phyloP scores from a whole-genome alignment of 2,113 vertebrate species.

The Theristicus caerulescens region DNA sequence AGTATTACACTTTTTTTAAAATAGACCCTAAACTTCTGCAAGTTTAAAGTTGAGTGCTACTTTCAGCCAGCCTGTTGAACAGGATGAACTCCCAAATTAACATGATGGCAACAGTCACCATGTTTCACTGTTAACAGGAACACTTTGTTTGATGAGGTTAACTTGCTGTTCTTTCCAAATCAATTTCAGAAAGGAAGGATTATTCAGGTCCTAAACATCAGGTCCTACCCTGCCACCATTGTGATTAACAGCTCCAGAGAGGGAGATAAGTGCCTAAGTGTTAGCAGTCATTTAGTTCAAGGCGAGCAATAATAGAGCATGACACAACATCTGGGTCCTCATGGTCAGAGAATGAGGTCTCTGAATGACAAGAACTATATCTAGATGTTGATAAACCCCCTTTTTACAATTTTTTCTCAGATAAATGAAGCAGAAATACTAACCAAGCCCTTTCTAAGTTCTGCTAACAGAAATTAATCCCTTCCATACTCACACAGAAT shows the following conservation, averaged over 20 bases:
- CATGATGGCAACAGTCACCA: rapidly evolving
- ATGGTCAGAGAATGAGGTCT: background rate
- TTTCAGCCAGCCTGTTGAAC: background rate
- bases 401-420: background rate
- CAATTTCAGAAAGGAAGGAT: background rate
- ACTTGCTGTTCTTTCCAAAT: background rate
- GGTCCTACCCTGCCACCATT: background rate
- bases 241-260: background rate
- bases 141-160: background rate
- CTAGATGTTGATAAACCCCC: background rate
- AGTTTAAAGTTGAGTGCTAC: background rate
- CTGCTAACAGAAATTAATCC: background rate
- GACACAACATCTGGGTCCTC: background rate
- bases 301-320: background rate
- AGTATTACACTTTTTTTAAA: background rate
- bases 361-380: background rate
- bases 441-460: background rate
- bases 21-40: background rate
- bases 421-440: background rate
- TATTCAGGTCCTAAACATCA: background rate
- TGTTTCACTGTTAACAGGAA: background rate
- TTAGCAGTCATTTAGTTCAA: background rate
- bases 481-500: background rate
- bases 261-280: background rate
- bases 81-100: background rate